Evolutionary conservation across 2,113 vertebrate species (phyloP).

Genomic region (Neomonachus schauinslandi): DNA sequence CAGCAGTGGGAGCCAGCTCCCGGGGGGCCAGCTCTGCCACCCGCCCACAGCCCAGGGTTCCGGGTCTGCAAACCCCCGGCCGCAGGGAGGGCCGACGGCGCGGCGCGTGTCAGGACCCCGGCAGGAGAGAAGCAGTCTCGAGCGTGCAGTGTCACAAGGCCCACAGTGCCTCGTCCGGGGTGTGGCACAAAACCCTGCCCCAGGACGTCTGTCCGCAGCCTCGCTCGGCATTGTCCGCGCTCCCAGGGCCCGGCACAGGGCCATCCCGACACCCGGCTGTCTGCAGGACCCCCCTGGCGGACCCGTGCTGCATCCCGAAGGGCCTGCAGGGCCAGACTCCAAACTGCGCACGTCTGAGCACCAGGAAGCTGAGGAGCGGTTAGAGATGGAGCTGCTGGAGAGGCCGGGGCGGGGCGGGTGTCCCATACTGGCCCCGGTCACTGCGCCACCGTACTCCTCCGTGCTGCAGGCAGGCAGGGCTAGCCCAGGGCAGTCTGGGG

Average conservation of each 20-base stretch:
- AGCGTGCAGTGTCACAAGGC: neutral
- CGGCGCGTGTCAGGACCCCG: rapidly evolving
- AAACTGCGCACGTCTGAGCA: rapidly evolving
- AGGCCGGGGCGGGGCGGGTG: rapidly evolving
- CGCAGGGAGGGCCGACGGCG: rapidly evolving
- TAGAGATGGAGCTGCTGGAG: rapidly evolving
- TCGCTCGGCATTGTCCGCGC: neutral
- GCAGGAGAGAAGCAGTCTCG: neutral
- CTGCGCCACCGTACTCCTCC: rapidly evolving
- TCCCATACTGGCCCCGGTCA: neutral
- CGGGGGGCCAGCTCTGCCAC: neutral
- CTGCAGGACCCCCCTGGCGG: rapidly evolving
- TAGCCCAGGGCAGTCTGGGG: rapidly evolving
- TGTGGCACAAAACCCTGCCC: rapidly evolving
- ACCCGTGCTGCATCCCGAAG: neutral
- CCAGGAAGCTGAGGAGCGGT: rapidly evolving
- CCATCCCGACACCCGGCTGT: neutral
- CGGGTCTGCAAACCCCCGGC: rapidly evolving
- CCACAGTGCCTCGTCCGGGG: rapidly evolving
- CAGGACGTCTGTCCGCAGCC: rapidly evolving
- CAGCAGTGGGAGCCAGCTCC: too few relatives aligned
- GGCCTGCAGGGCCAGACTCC: neutral
- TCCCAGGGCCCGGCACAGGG: neutral
- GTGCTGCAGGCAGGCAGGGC: rapidly evolving
- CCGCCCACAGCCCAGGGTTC: neutral